Conservation (phyloP, 2,113 vertebrate genomes). For the Mastomys coucha region DNA sequence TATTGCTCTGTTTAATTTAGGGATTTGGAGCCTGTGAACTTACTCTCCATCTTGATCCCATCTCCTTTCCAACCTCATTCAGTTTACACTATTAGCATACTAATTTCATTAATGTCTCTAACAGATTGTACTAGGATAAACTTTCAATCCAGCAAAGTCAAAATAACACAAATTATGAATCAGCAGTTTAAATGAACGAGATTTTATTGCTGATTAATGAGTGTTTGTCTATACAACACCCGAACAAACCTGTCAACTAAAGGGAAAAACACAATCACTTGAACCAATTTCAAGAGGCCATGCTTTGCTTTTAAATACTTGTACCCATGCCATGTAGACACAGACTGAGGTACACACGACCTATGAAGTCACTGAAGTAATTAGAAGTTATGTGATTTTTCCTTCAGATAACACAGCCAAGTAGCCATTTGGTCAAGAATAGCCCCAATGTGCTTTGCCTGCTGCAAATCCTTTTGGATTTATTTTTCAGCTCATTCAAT, state of each 20-base stretch:
- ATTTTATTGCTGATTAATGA: conserved; percentile 61
- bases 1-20: conserved; percentile 51
- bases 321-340: conserved; percentile 38
- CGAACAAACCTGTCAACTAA: conserved; percentile 64
- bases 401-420: conserved; percentile 70
- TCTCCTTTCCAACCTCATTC: conserved; percentile 23
- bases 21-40: background rate
- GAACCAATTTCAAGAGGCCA: conserved; percentile 32
- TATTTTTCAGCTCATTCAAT: conserved; percentile 67
- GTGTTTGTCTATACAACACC: conserved; percentile 58
- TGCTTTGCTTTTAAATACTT: conserved; percentile 67
- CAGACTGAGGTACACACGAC: conserved; percentile 33
- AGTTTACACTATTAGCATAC: conserved; percentile 61
- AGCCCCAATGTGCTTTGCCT: conserved; percentile 56
- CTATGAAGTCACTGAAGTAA: conserved; percentile 63
- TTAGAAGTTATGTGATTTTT: conserved; percentile 51
- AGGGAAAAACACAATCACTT: conserved; percentile 2
- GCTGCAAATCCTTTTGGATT: conserved; percentile 61
- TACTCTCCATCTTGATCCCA: conserved; percentile 50
- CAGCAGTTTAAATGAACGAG: conserved; percentile 53
- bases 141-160: conserved; percentile 53
- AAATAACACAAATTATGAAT: conserved; percentile 69
- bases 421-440: conserved; percentile 68
- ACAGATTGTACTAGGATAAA: conserved; percentile 66
- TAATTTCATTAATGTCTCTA: conserved; percentile 69